A percentile compares a stretch with the other conserved stretches of the same genome.
Conservation (phyloP, 2,797 vertebrate species). For the Mormyrus proboscirostris region DNA sequence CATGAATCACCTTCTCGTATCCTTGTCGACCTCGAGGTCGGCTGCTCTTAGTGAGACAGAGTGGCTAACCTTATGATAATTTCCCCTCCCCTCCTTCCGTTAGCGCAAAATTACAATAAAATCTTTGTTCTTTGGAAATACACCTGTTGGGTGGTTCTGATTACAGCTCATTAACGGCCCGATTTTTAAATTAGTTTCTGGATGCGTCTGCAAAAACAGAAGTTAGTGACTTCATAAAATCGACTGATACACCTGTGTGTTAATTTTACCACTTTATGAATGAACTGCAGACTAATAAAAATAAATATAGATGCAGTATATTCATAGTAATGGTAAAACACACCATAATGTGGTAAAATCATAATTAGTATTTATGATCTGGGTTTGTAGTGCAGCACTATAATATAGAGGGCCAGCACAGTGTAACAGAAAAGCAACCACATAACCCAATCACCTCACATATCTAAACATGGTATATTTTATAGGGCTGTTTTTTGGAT, state of each 20-base stretch:
- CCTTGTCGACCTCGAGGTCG: background rate
- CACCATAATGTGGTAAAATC: background rate
- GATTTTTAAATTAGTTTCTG: background rate
- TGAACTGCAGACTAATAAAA: background rate
- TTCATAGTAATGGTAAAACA: background rate
- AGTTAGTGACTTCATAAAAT: background rate
- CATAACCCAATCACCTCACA: background rate
- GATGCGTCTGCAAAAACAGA: background rate
- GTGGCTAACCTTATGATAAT: background rate
- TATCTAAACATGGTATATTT: background rate
- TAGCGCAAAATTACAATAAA: background rate
- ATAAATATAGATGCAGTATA: background rate
- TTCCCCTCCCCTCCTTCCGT: background rate
- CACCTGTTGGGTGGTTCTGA: background rate
- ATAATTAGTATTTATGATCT: background rate
- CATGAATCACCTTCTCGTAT: background rate
- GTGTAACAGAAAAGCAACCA: background rate
- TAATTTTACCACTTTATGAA: background rate
- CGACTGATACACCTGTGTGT: background rate
- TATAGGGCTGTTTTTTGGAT: background rate
- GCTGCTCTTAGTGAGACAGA: background rate
- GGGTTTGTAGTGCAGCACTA: background rate
- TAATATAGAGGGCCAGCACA: background rate
- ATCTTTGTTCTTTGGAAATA: background rate
- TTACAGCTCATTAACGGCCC: background rate